phyloP scores from a whole-genome alignment of 1,140 invertebrate genomes.

The Drosophila setifemur region DNA sequence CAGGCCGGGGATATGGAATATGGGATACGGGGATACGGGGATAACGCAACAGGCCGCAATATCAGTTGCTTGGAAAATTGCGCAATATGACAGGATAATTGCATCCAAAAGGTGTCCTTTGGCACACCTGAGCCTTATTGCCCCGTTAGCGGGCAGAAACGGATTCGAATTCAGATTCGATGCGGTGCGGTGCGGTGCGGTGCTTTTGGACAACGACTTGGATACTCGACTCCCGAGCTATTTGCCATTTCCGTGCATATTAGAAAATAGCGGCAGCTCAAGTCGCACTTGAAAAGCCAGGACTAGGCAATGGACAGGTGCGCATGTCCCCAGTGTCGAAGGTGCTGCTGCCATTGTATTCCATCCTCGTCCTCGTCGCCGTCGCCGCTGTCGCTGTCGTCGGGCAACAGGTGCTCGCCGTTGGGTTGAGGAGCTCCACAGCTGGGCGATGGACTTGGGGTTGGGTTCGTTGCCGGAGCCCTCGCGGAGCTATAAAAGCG shows the following conservation, averaged over 20 bases:
- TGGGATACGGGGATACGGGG: constrained; percentile 4
- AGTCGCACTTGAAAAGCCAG: constrained; percentile 30
- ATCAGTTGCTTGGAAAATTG: constrained; percentile 44
- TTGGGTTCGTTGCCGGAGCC: constrained; percentile 14
- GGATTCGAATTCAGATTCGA: no score
- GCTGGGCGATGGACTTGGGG: background rate
- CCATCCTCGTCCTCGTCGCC: background rate
- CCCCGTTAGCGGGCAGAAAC: background rate
- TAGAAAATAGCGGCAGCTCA: constrained; percentile 38
- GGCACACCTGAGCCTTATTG: constrained; percentile 71
- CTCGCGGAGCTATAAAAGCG: constrained; percentile 58
- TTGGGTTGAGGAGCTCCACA: background rate
- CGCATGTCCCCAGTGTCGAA: constrained; percentile 55
- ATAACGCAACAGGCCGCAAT: constrained; percentile 38
- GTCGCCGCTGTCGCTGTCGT: background rate
- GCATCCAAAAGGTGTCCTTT: constrained; percentile 41
- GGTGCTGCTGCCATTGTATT: background rate
- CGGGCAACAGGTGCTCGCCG: constrained; percentile 61
- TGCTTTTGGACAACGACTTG: constrained; percentile 8
- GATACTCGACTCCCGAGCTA: constrained; percentile 34
- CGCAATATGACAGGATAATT: constrained; percentile 66
- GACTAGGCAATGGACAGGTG: constrained; percentile 15
- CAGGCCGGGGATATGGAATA: background rate
- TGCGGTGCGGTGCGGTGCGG: no score
- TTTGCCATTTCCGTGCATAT: constrained; percentile 53